A percentile compares a stretch with the other conserved stretches of the same genome.
These are phyloP conservation scores for Lagocephalus sceleratus DNA, from an alignment of 2,797 vertebrate genomes.

Conservation along the genomic window DNA sequence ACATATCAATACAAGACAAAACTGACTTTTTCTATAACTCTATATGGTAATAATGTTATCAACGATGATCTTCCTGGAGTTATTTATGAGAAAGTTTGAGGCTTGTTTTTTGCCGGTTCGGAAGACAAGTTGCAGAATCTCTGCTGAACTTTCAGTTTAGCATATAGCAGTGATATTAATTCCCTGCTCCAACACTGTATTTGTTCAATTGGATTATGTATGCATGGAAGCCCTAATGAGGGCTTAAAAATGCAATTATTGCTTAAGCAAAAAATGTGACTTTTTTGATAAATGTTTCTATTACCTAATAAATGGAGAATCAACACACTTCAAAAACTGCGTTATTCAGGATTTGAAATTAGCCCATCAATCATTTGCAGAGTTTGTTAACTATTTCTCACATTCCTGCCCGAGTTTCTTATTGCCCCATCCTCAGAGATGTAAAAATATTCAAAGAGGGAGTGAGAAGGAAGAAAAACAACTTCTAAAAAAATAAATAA, in stretches of 20 bases:
- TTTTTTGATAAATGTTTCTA: conserved; percentile 97
- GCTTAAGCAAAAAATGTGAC: conserved; percentile 83
- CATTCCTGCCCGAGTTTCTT: conserved; percentile 37
- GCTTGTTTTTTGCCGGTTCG: no score
- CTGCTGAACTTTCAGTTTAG: conserved; percentile 62
- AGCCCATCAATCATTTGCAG: conserved; percentile 95
- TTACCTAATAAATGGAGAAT: conserved; percentile 97
- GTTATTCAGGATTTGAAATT: conserved; percentile 96
- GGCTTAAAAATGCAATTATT: conserved; percentile 93
- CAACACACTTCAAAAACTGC: conserved; percentile 96
- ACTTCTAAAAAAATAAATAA: background rate
- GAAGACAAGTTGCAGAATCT: background rate
- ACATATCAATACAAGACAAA: no score
- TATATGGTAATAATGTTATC: no score
- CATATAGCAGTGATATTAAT: conserved; percentile 74
- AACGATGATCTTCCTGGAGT: no score
- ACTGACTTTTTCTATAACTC: no score
- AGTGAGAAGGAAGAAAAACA: conserved; percentile 21
- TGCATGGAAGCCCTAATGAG: conserved; percentile 86
- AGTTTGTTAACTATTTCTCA: conserved; percentile 90
- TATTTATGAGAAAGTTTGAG: no score
- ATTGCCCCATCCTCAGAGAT: conserved; percentile 61
- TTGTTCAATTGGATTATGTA: conserved; percentile 88
- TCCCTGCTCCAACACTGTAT: conserved; percentile 78
- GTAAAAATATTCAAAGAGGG: conserved; percentile 48